Percentiles rank a stretch among this genome's conserved stretches.
phyloP scores from a whole-genome alignment of 2,113 vertebrate genomes.

The Pseudopodoces humilis region DNA sequence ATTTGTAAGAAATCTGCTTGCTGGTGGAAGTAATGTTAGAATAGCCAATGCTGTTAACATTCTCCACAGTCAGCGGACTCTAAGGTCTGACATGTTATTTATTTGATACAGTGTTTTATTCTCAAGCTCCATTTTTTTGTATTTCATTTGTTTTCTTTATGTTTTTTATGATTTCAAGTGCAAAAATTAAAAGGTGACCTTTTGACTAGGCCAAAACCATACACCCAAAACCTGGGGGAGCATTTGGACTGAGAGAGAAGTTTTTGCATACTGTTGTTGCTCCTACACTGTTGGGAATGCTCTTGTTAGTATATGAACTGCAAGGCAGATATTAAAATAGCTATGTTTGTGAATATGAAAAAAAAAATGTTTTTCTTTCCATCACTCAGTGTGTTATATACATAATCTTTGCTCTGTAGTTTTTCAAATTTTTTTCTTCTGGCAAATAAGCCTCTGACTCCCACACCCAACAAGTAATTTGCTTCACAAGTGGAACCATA shows the following conservation, averaged over 20 bases:
- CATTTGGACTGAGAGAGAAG: not conserved
- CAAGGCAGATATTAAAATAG: not conserved
- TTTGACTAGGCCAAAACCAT: not conserved
- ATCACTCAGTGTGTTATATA: not conserved
- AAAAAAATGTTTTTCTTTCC: not conserved
- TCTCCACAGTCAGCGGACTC: conserved; percentile 34
- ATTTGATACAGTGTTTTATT: conserved; percentile 68
- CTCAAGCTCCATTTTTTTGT: conserved; percentile 14
- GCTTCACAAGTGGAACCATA: not conserved
- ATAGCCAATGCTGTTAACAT: conserved; percentile 30
- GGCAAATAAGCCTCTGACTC: not conserved
- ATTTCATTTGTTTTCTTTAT: conserved; percentile 19
- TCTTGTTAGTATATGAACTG: not conserved
- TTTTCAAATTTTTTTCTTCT: not conserved
- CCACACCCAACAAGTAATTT: not conserved
- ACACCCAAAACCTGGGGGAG: not conserved
- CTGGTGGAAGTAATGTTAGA: conserved; percentile 17
- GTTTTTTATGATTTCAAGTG: not conserved
- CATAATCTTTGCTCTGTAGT: not conserved
- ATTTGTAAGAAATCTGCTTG: conserved; percentile 59
- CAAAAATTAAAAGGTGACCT: not conserved
- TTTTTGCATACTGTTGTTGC: not conserved
- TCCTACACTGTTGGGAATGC: not conserved
- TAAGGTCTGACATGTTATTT: conserved; percentile 58
- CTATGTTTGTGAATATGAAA: not conserved